Evolutionary conservation across 2,113 vertebrate genomes (phyloP).

Genomic region (Onychorhynchus coronatus): DNA sequence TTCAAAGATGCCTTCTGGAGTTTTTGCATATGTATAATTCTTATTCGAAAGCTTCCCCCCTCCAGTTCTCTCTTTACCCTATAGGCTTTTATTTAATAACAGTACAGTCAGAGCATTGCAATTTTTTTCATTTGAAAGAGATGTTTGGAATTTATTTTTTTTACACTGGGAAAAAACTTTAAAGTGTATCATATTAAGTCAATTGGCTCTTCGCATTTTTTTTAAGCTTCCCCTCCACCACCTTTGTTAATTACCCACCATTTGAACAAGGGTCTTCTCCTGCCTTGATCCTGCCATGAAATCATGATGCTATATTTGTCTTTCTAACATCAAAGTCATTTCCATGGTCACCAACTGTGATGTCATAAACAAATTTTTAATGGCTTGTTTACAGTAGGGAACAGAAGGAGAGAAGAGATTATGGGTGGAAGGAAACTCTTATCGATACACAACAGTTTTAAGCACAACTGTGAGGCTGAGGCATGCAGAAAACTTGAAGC

Average conservation of each 20-base stretch:
- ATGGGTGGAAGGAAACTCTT: slow-evolving; percentile 46
- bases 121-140: background rate
- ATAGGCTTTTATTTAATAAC: slow-evolving; percentile 1
- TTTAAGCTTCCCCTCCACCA: slow-evolving; percentile 10
- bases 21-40: background rate
- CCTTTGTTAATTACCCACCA: slow-evolving; percentile 32
- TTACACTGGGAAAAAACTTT: background rate
- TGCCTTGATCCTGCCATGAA: slow-evolving; percentile 51
- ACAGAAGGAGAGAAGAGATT: slow-evolving; percentile 60
- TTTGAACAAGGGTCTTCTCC: slow-evolving; percentile 51
- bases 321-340: slow-evolving; percentile 66
- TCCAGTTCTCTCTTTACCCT: background rate
- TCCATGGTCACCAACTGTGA: slow-evolving; percentile 66
- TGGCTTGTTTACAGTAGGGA: slow-evolving; percentile 59
- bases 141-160: background rate
- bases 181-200: slow-evolving; percentile 6
- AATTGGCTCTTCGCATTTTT: background rate
- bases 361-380: slow-evolving; percentile 70
- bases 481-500: background rate
- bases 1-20: background rate
- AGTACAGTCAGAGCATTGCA: background rate
- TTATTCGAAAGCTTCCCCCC: background rate
- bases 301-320: slow-evolving; percentile 57
- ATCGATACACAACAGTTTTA: slow-evolving; percentile 49
- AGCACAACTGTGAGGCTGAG: slow-evolving; percentile 22